These are phyloP conservation scores for Catamblyrhynchus diadema DNA, from an alignment of 2,797 vertebrate species.

Conservation along the genomic window DNA sequence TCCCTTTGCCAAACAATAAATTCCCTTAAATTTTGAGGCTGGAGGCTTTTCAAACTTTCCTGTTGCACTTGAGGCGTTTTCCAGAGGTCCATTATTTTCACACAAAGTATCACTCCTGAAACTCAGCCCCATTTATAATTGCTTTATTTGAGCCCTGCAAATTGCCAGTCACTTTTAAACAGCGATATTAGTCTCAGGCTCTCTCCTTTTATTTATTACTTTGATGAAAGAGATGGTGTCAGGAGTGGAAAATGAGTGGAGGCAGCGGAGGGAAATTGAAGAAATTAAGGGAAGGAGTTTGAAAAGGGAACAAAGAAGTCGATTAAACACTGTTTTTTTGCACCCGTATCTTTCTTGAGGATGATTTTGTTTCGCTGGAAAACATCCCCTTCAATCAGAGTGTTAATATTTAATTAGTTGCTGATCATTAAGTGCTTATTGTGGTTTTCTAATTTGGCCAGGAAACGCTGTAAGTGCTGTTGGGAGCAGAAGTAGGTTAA, in stretches of 20 bases:
- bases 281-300: constrained; percentile 14
- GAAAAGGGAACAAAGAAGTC: constrained; percentile 1
- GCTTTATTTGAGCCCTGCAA: background rate
- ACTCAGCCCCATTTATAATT: background rate
- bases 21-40: background rate
- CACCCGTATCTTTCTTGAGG: background rate
- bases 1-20: background rate
- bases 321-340: background rate
- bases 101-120: background rate
- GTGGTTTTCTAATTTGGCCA: background rate
- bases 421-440: background rate
- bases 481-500: background rate
- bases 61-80: background rate
- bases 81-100: background rate
- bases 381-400: background rate
- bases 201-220: background rate
- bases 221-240: background rate
- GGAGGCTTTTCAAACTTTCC: background rate
- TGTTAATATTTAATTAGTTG: constrained; percentile 29
- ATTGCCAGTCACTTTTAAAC: background rate
- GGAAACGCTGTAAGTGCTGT: background rate
- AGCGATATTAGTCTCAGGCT: background rate
- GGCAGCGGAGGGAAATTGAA: background rate
- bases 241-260: background rate
- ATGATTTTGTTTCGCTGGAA: background rate